Percentiles rank a stretch among this genome's conserved stretches.
Evolutionary conservation across 1,140 invertebrate species (phyloP).

Genomic region (Periplaneta americana): DNA sequence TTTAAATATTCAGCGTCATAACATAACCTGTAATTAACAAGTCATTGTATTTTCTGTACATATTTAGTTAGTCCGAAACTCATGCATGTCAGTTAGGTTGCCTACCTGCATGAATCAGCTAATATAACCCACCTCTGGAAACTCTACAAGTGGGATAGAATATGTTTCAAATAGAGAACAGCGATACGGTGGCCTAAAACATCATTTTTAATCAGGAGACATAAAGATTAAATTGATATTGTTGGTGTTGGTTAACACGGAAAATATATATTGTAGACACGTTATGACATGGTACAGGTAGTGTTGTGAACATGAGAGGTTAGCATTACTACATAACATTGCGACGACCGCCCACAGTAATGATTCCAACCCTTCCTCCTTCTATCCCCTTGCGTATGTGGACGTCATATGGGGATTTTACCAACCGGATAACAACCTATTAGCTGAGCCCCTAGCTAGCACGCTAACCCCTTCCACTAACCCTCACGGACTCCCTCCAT

Average conservation of each 20-base stretch:
- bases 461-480: not conserved
- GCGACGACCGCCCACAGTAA: not conserved
- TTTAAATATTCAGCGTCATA: not conserved
- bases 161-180: not conserved
- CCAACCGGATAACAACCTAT: constrained; percentile 12
- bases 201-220: not conserved
- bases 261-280: not conserved
- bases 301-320: not conserved
- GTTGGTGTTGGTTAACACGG: not conserved
- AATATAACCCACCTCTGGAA: not conserved
- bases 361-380: not conserved
- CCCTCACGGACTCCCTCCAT: not conserved
- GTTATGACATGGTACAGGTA: not conserved
- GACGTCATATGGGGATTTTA: not conserved
- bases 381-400: not conserved
- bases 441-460: not conserved
- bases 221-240: not conserved
- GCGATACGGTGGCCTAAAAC: not conserved
- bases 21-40: not conserved
- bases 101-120: not conserved
- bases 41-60: not conserved
- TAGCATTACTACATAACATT: not conserved
- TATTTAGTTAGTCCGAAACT: too few relatives aligned
- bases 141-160: not conserved
- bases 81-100: not conserved